Base-by-base conservation (phyloP, 2,888 invertebrate genomes). In the Rhagonycha fulva region DNA sequence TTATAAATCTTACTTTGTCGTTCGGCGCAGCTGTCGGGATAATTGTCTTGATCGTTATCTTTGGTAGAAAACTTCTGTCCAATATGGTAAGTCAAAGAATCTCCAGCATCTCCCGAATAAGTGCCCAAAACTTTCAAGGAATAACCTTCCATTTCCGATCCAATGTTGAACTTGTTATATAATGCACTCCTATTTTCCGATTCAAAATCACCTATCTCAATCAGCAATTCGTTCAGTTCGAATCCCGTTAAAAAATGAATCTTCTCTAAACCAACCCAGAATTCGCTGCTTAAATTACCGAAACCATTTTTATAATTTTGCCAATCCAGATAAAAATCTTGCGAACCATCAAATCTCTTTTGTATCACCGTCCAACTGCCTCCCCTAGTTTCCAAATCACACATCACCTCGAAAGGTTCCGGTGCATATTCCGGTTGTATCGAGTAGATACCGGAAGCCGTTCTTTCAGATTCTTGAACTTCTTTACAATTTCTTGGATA, bases 41-140 rank as follows among this genome's bases (percentile, higher is more conserved):
- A n/a, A n/a, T n/a, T n/a, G n/a, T n/a, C n/a, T n/a, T n/a, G n/a
- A n/a, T n/a, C n/a, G n/a, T n/a, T n/a, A n/a, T n/a, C n/a, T n/a
- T n/a, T n/a, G n/a, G 94, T 93, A 0, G 93, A 93, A 83, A 94
- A 94, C 85, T 92, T 92, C 83, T 91, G 91, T 0, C 93, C 93
- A 0, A 93, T 93, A 80, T 94, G 94, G 82, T 94, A 94, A 0
- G 89, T 88, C 32, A 94, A 84, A 0, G 94, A 93, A 84, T 94
- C 94, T 0, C 94, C 92, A 88, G 85, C 84, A 73, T 82, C 82
- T 9, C 94, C 93, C 23, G 88, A 88, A 78, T 90, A 93, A 12
- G 88, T 88, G 7, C 93, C 93, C 3, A 94, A 89, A 1, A 94
- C 88, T 81, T 91, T 92, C 70, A 94, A 88, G 14, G 92, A 88